Conservation (phyloP, 53 echinoderm and acorn worm species). For the Pentamera pediparva region DNA sequence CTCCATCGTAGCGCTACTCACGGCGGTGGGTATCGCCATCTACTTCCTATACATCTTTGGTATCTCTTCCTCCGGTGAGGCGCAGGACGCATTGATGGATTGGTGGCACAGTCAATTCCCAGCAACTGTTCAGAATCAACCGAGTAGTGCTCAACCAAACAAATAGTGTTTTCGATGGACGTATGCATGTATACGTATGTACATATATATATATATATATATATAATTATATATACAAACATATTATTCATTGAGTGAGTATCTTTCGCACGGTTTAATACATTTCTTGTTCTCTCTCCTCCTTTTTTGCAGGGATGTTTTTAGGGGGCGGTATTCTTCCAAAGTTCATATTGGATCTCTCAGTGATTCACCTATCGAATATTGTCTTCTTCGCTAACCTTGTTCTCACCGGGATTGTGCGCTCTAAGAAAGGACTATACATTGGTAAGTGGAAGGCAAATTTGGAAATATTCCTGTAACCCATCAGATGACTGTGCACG, state of each 20-base stretch:
- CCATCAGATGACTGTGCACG: no score
- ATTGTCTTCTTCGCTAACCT: conserved; percentile 14
- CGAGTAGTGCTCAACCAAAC: no score
- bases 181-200: no score
- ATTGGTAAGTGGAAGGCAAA: conserved; percentile 48
- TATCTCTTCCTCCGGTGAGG: neutral
- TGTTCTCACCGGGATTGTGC: conserved; percentile 34
- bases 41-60: conserved; percentile 8
- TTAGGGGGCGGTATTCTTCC: conserved; percentile 47
- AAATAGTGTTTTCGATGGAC: no score
- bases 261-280: no score
- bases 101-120: conserved; percentile 14
- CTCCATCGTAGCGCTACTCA: neutral
- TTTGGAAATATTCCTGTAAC: no score
- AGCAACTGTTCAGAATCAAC: no score
- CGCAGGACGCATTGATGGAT: neutral
- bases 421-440: conserved; percentile 28
- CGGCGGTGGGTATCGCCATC: neutral
- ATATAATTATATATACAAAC: no score
- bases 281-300: neutral
- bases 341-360: conserved; percentile 34
- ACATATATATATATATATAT: no score
- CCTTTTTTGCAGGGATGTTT: conserved; percentile 39
- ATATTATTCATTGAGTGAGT: no score
- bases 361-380: conserved; percentile 44